A percentile compares a stretch with the other conserved stretches of the same genome.
Evolutionary conservation across 2,888 invertebrate genomes (phyloP).

Genomic region (Scelioninae gen. 2): DNA sequence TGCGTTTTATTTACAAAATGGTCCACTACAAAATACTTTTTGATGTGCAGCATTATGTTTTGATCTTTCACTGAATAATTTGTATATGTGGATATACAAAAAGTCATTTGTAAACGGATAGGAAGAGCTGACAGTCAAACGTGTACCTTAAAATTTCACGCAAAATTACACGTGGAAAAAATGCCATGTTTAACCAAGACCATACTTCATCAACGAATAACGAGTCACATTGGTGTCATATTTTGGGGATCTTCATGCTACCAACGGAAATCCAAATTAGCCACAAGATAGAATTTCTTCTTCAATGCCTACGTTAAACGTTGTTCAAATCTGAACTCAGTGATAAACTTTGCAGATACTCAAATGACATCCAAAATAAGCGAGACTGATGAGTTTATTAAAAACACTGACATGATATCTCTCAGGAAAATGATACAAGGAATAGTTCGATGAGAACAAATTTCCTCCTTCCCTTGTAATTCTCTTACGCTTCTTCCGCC

Average conservation of each 20-base stretch:
- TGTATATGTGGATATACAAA: constrained; percentile 25
- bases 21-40: constrained; percentile 31
- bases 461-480: no score
- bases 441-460: no score
- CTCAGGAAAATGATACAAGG: no score
- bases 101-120: constrained; percentile 29
- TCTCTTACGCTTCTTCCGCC: no score
- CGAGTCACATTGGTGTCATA: not conserved
- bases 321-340: no score
- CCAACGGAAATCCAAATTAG: no score
- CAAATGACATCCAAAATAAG: no score
- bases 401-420: no score
- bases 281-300: no score
- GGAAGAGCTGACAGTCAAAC: constrained; percentile 32
- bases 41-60: constrained; percentile 29
- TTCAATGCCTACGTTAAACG: no score
- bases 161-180: constrained; percentile 16
- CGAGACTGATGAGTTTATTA: no score
- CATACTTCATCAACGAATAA: not conserved
- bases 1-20: constrained; percentile 17
- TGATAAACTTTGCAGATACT: no score
- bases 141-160: constrained; percentile 3
- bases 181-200: not conserved
- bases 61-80: constrained; percentile 26
- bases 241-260: not conserved